A percentile compares a stretch with the other conserved stretches of the same genome.
Evolutionary conservation across 2,888 invertebrate genomes (phyloP).

Genomic region (Perizoma affinitatum): DNA sequence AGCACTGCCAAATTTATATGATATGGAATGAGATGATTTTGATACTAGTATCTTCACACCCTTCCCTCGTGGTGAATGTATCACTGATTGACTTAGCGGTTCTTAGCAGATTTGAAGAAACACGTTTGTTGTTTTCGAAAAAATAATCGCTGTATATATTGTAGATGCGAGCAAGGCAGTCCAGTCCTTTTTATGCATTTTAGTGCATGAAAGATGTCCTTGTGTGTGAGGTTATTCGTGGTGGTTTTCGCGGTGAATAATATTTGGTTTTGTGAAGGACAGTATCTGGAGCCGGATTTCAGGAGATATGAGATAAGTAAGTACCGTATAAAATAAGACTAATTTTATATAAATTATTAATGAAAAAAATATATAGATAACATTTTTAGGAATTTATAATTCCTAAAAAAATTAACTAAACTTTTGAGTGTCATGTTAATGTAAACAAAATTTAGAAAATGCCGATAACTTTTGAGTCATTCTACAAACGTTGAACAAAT

Average conservation of each 20-base stretch:
- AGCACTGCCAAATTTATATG: too few relatives aligned
- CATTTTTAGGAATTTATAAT: too few relatives aligned
- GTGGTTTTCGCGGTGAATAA: slow-evolving; percentile 41
- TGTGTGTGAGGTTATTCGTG: slow-evolving; percentile 42
- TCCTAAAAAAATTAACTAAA: too few relatives aligned
- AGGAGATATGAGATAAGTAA: slow-evolving; percentile 31
- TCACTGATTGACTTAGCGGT: slow-evolving; percentile 2
- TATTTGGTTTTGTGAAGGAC: slow-evolving; percentile 44
- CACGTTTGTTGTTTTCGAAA: slow-evolving; percentile 49
- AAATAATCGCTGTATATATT: slow-evolving; percentile 49
- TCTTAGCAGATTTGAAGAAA: slow-evolving; percentile 24
- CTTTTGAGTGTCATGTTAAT: too few relatives aligned
- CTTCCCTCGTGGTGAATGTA: not conserved
- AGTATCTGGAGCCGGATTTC: slow-evolving; percentile 33
- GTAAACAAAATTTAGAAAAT: too few relatives aligned
- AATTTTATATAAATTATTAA: too few relatives aligned
- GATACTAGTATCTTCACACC: slow-evolving; percentile 1
- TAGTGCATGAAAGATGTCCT: slow-evolving; percentile 53
- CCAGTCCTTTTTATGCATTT: slow-evolving; percentile 46
- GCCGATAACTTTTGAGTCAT: too few relatives aligned
- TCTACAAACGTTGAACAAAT: too few relatives aligned
- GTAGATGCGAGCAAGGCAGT: slow-evolving; percentile 36
- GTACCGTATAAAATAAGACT: too few relatives aligned
- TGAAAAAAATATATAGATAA: too few relatives aligned
- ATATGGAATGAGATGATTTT: not conserved